Conservation (phyloP, 1,140 invertebrate species). For the Kradibia gibbosae region DNA sequence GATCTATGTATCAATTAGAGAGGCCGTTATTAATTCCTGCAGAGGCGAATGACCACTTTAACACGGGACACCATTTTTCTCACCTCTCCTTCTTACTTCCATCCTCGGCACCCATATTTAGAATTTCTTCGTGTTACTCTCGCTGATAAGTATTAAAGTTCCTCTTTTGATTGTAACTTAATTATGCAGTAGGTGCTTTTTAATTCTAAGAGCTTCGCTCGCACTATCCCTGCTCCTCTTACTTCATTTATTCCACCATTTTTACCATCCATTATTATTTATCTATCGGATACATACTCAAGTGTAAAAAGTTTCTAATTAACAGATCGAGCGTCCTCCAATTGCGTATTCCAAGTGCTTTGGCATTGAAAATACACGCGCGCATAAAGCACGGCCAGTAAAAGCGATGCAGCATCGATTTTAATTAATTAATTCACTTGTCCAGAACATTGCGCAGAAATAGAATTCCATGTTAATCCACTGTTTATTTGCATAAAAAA, state of each 20-base stretch:
- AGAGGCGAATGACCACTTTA: background rate
- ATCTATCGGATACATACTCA: too few relatives aligned
- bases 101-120: background rate
- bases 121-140: background rate
- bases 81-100: background rate
- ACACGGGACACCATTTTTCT: background rate
- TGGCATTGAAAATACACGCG: too few relatives aligned
- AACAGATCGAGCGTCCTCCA: too few relatives aligned
- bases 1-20: slow-evolving; percentile 20
- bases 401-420: background rate
- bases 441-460: background rate
- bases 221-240: too few relatives aligned
- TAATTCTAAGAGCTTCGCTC: too few relatives aligned
- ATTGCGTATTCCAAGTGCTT: too few relatives aligned
- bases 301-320: too few relatives aligned
- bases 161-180: background rate
- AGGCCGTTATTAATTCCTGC: background rate
- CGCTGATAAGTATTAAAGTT: background rate
- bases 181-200: background rate
- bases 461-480: background rate
- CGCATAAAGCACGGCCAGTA: too few relatives aligned
- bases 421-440: background rate
- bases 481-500: background rate
- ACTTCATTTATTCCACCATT: too few relatives aligned
- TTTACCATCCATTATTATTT: too few relatives aligned